Evolutionary conservation across 2,113 vertebrate genomes (phyloP), one percentile per base, ranked within the genome.

Genomic region (Aegithalos caudatus): DNA sequence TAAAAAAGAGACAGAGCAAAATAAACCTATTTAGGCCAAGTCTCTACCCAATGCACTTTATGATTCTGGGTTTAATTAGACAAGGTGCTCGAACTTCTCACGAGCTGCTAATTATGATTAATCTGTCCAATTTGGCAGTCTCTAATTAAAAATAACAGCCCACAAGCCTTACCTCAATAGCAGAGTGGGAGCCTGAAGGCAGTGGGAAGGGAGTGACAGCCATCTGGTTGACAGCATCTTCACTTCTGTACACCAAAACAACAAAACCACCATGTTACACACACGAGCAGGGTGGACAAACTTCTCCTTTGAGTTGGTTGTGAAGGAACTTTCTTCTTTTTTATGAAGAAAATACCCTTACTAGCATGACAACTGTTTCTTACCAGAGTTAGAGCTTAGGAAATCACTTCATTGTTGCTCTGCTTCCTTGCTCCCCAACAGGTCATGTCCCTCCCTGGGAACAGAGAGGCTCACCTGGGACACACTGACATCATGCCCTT

Each of bases 151-250:
- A 88, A 57, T 33, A 33, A 1, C 33, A 56, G 67, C 42, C 76
- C 66, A 82, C n/a, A 80, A 70, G 58, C 6, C 88, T 98, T 98
- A 99, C 99, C 98, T 99, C 98, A n/a, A 82, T 33, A 66, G 97
- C 96, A 88, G 96, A 97, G 6, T 98, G 98, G 13, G 98, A 98
- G 56, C 97, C 96, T 58, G 98, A 94, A 27, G 98, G 98, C 31
- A 98, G 62, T 0, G 98, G 98, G 84, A 98, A 98, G 23, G 99
- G 99, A 64, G 98, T 81, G 38, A 99, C 99, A 0, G 99, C 99
- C 99, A 99, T 99, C 96, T 99, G 99, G 91, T 98, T 98, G 92
- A 99, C 96, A 10, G 99, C 99, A 92, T 99, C 99, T 94, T 99
- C 98, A 82, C 98, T 98, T 97, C 98, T 99, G 98, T 7, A 62